These are phyloP conservation scores for Drosophila sechellia DNA, from an alignment of 1,140 invertebrate species.

Conservation along the genomic window DNA sequence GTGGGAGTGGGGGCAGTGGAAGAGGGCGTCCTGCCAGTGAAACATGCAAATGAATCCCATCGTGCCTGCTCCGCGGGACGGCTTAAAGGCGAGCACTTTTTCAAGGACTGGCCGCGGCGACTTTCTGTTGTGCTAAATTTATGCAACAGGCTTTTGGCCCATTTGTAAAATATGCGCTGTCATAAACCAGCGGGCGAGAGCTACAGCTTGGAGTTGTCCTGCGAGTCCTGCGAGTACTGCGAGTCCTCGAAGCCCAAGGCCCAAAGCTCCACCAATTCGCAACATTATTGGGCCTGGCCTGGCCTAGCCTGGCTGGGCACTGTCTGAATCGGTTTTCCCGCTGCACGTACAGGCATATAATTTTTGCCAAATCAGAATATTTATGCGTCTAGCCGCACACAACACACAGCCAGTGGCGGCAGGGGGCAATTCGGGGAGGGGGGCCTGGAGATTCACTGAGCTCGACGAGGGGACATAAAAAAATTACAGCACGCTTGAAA, in stretches of 20 bases:
- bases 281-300: constrained; percentile 64
- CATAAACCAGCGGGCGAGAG: constrained; percentile 66
- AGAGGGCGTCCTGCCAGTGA: neutral
- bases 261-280: constrained; percentile 7
- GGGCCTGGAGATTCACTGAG: constrained; percentile 29
- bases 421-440: neutral
- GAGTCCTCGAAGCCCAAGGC: constrained; percentile 1
- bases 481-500: constrained; percentile 79
- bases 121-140: constrained; percentile 62
- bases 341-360: constrained; percentile 80
- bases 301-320: neutral
- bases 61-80: constrained; percentile 13
- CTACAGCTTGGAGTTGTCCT: constrained; percentile 14
- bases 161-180: constrained; percentile 82
- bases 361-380: constrained; percentile 84
- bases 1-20: neutral
- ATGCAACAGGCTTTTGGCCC: constrained; percentile 81
- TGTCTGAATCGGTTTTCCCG: constrained; percentile 16
- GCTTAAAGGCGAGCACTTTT: constrained; percentile 55
- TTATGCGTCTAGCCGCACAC: constrained; percentile 81
- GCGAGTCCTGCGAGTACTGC: neutral
- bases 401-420: constrained; percentile 12
- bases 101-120: constrained; percentile 43
- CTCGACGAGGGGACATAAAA: constrained; percentile 50
- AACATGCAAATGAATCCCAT: constrained; percentile 69